Evolutionary conservation across 2,113 vertebrate genomes (phyloP), one percentile per base, ranked within the genome.

Genomic region (Columba janthina): DNA sequence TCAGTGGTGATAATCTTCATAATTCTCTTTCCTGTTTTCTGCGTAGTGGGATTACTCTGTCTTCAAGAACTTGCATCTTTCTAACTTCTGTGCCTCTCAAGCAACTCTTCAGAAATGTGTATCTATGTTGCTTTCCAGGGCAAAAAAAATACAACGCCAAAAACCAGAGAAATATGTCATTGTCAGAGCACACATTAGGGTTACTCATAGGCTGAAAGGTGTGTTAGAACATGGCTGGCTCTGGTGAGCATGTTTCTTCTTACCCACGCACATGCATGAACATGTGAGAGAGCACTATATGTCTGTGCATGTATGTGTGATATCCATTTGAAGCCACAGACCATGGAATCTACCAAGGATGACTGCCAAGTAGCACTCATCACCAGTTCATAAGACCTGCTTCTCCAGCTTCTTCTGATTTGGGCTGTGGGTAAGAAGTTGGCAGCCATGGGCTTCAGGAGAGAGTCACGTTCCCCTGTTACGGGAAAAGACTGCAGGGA

Each of bases 1-100:
- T 31, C 0, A 0, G 40, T 64, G 46, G 24, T 44, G 15, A 58
- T 28, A 17, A 46, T 38, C 69, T 53, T 21, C 21, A 17, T 40
- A 9, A 40, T 18, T 54, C 13, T 53, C 9, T 22, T 34, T 38
- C 19, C 11, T 8, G 0, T 46, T 65, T 77, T 4, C 17, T 53
- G 34, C 0, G 2, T 4, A 17, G 6, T 11, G 32, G 34, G 32
- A 62, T 29, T 20, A 36, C 0, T 7, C 6, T 5, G 6, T 31
- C 14, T 15, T 38, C 61, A 42, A 31, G 31, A 58, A 15, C 6
- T 11, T 20, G 44, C 5, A 50, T 29, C 21, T 32, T 67, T 66
- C 20, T n/a, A 32, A 13, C 8, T 32, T 76, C 48, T 69, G 21
- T 25, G 13, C 21, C 10, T 72, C 34, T 50, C 51, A 53, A 42